phyloP scores from a whole-genome alignment of 1,140 invertebrate species.

The Tetramorium alpestre region DNA sequence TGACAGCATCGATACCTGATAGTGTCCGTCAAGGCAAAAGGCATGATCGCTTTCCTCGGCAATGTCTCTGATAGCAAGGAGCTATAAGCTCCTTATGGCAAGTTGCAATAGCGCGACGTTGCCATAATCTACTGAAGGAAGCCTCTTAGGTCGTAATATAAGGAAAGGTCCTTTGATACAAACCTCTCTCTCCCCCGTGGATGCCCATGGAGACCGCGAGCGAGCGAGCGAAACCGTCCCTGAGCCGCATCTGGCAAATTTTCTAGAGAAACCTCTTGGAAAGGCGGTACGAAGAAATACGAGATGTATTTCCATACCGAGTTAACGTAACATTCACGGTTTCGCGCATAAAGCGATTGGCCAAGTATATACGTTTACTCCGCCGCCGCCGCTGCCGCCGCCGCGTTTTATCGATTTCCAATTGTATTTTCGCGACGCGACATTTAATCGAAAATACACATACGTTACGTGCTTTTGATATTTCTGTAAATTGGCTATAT shows the following conservation, averaged over 20 bases:
- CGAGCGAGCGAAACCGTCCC: constrained; percentile 19
- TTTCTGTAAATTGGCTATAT: constrained; percentile 32
- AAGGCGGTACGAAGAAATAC: constrained; percentile 46
- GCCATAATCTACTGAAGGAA: constrained; percentile 58
- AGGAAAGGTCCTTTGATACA: constrained; percentile 55
- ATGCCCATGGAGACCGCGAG: constrained; percentile 35
- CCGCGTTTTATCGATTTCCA: constrained; percentile 36
- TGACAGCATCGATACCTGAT: constrained; percentile 34
- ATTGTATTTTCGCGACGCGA: constrained; percentile 50
- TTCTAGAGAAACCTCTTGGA: constrained; percentile 50
- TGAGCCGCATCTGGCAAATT: constrained; percentile 56
- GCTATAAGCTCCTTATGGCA: constrained; percentile 50
- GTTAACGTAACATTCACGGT: constrained; percentile 55
- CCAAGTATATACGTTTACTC: constrained; percentile 43
- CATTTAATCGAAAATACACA: constrained; percentile 51
- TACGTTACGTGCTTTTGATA: constrained; percentile 16
- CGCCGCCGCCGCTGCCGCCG: neutral
- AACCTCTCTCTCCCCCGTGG: neutral
- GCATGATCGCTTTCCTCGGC: constrained; percentile 43
- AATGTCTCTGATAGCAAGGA: constrained; percentile 50
- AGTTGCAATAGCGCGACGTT: constrained; percentile 56
- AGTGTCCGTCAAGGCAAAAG: constrained; percentile 56
- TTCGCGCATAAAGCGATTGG: constrained; percentile 55
- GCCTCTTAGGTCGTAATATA: constrained; percentile 60
- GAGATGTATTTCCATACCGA: constrained; percentile 54